Base-by-base conservation (phyloP, 1,140 invertebrate genomes). In the Drosophila grimshawi region DNA sequence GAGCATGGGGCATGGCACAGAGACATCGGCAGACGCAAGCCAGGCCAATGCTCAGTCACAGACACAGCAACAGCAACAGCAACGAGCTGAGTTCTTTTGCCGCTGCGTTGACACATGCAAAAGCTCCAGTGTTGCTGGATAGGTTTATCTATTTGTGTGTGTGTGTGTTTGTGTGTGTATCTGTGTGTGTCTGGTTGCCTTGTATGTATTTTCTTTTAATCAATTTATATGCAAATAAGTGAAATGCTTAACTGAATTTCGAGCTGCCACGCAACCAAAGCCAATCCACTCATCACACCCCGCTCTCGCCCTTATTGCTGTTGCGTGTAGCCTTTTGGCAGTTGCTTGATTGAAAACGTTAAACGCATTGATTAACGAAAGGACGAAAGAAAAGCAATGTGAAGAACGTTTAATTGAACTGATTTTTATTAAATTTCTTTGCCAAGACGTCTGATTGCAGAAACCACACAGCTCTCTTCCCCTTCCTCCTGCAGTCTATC, bases 161-260 rank as follows among this genome's bases (percentile, higher is more conserved):
- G 66, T 55, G 48, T 83, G 48, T 74, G 19, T 52, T 51, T 60
- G 60, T 77, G 60, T 61, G 60, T 57, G 62, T 32, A 59, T 59
- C 19, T 32, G 46, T 52, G 56, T 59, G 29, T 80, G 77, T 27
- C 27, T 48, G 65, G 55, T n/a, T 66, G 69, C 52, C 63, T 67
- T 73, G 60, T 81, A 66, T 89, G 85, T 88, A 89, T 88, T 90
- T 88, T 89, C 85, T 89, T 89, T 89, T 89, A 89, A 89, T 89
- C 85, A 89, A 89, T 89, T 89, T 89, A 89, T 89, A 89, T 89
- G 85, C 85, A 89, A 89, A 88, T 88, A 89, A 88, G 85, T 85
- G 78, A 88, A 89, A 89, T 89, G 85, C 85, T 89, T 89, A 89
- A 89, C 85, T 89, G 85, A 89, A 89, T 89, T 79, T 89, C 57